Percentiles rank a stretch among this genome's conserved stretches.
Conservation (phyloP, 2,888 invertebrate species). For the Graphium colonna region DNA sequence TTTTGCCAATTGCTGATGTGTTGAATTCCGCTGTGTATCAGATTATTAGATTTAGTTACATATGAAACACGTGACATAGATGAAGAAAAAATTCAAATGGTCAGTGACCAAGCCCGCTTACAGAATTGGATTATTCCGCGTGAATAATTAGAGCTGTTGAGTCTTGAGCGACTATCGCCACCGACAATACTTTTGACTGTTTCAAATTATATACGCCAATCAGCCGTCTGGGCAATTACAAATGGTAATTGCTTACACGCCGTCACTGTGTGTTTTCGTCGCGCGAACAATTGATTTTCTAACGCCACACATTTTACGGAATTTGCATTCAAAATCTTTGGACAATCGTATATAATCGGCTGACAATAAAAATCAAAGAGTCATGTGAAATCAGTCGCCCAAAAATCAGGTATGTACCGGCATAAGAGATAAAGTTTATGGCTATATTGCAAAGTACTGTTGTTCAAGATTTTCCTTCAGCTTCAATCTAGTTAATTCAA, state of each 20-base stretch:
- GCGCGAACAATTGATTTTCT: conserved; percentile 14
- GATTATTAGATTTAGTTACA: too few relatives aligned
- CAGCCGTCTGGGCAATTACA: conserved; percentile 57
- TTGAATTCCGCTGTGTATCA: too few relatives aligned
- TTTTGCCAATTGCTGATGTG: too few relatives aligned
- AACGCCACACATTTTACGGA: conserved; percentile 1
- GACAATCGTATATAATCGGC: neutral
- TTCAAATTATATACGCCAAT: conserved; percentile 76
- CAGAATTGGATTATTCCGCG: conserved; percentile 45
- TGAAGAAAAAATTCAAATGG: too few relatives aligned
- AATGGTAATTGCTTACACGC: conserved; percentile 38
- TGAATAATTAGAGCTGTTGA: conserved; percentile 83
- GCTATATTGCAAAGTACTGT: neutral
- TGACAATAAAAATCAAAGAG: neutral
- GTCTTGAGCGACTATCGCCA: conserved; percentile 85
- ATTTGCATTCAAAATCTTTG: neutral
- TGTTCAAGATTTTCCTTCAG: too few relatives aligned
- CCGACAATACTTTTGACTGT: conserved; percentile 84
- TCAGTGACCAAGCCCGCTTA: neutral
- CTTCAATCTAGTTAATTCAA: too few relatives aligned
- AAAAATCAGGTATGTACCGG: too few relatives aligned
- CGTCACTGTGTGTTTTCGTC: conserved; percentile 17
- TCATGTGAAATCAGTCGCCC: too few relatives aligned
- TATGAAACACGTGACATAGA: neutral
- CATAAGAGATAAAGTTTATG: too few relatives aligned